Conservation (phyloP, 2,888 invertebrate species). For the Agrotis segetum region DNA sequence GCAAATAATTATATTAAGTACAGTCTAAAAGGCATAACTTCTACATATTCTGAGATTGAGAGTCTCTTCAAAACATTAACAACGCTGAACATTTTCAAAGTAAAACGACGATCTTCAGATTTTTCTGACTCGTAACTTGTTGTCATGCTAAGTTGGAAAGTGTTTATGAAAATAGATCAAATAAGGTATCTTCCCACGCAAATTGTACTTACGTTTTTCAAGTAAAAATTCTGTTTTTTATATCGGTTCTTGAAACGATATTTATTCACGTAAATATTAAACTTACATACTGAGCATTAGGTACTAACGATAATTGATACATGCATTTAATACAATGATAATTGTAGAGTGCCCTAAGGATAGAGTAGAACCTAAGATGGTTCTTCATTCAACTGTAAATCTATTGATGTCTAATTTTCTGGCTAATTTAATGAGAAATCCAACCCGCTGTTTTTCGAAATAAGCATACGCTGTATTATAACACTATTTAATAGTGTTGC, state of each 20-base stretch:
- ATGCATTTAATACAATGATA: too few species aligned
- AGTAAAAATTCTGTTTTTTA: slow-evolving; percentile 8
- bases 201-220: not conserved
- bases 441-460: too few species aligned
- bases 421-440: too few species aligned
- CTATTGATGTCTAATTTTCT: too few species aligned
- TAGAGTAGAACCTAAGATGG: too few species aligned
- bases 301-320: too few species aligned
- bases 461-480: too few species aligned
- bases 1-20: too few species aligned
- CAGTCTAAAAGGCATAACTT: too few species aligned
- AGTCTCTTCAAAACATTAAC: not conserved
- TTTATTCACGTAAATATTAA: slow-evolving; percentile 1
- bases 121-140: not conserved
- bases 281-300: not conserved
- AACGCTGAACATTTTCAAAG: not conserved
- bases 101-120: not conserved
- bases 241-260: not conserved
- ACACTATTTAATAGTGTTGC: too few species aligned
- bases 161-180: slow-evolving; percentile 17
- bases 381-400: slow-evolving; percentile 9
- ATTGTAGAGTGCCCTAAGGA: too few species aligned
- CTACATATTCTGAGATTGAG: not conserved
- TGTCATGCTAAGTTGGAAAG: not conserved
- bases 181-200: slow-evolving; percentile 2